Evolutionary conservation across 2,113 vertebrate genomes (phyloP).

Genomic region (Alosa alosa): DNA sequence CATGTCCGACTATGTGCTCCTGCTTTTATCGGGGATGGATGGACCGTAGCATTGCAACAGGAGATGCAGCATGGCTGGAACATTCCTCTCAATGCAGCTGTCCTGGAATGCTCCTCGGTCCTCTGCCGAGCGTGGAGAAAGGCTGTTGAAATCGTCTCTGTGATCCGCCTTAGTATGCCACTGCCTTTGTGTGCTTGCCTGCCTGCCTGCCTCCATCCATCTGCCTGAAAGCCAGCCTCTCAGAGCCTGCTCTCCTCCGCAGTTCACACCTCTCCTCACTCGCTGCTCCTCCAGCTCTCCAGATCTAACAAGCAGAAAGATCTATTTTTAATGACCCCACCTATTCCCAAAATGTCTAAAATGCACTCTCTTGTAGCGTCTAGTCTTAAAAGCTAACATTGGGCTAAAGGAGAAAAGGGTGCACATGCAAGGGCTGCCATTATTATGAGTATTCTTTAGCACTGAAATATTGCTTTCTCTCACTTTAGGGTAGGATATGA

Average conservation of each 20-base stretch:
- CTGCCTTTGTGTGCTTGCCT: slow-evolving; percentile 25
- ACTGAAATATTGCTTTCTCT: background rate
- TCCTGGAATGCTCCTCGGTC: background rate
- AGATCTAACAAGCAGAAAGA: background rate
- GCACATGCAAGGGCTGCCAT: background rate
- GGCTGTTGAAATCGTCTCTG: background rate
- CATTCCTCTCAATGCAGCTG: background rate
- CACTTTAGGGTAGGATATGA: background rate
- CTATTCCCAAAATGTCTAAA: background rate
- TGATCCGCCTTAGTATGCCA: background rate
- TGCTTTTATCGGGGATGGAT: background rate
- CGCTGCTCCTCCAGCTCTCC: background rate
- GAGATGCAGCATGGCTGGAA: background rate
- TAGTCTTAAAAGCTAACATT: background rate
- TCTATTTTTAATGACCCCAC: background rate
- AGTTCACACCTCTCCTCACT: background rate
- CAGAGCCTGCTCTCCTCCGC: background rate
- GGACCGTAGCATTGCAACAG: background rate
- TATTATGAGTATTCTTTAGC: background rate
- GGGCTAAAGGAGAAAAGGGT: background rate
- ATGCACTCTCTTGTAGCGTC: background rate
- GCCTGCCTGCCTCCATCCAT: slow-evolving; percentile 39
- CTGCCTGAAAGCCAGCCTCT: slow-evolving; percentile 39
- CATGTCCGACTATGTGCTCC: background rate
- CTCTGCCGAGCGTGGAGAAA: background rate